Evolutionary conservation across 2,888 invertebrate species (phyloP).

Genomic region (Eupelmus urozonus): DNA sequence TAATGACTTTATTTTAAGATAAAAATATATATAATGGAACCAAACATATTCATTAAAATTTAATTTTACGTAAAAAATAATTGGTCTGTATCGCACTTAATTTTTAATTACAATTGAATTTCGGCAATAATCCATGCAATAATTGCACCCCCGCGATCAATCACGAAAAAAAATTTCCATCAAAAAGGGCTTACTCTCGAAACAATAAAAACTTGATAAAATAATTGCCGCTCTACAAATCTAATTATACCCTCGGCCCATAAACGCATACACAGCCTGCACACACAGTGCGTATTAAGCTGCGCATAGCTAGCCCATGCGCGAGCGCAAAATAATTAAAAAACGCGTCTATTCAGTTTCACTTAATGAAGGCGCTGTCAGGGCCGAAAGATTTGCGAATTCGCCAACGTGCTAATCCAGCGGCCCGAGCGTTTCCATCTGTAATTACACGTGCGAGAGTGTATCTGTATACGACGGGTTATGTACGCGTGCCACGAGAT

Average conservation of each 20-base stretch:
- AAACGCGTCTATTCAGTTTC: slow-evolving; percentile 28
- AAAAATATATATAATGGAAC: too few relatives aligned
- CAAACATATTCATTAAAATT: too few relatives aligned
- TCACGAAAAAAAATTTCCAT: too few relatives aligned
- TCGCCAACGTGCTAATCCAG: slow-evolving; percentile 37
- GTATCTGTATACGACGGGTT: neutral
- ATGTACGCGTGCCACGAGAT: neutral
- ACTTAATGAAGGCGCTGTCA: slow-evolving; percentile 45
- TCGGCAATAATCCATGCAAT: too few relatives aligned
- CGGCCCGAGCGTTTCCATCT: slow-evolving; percentile 29
- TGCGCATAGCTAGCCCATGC: too few relatives aligned
- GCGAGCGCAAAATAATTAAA: slow-evolving; percentile 5
- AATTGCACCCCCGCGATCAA: too few relatives aligned
- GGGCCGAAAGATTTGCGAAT: slow-evolving; percentile 30
- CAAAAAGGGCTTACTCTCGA: too few relatives aligned
- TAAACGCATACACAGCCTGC: slow-evolving; percentile 2
- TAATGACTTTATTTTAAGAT: too few relatives aligned
- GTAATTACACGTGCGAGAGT: slow-evolving; percentile 31
- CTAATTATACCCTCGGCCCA: slow-evolving; percentile 19
- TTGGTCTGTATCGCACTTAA: too few relatives aligned
- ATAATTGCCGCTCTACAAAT: slow-evolving; percentile 25
- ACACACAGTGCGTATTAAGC: slow-evolving; percentile 6
- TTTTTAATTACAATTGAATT: too few relatives aligned
- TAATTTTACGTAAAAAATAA: too few relatives aligned
- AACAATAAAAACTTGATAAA: slow-evolving; percentile 13